phyloP scores from a whole-genome alignment of 30 jellyfish, hydroid and myxozoan genomes.

The Turritopsis dohrnii region DNA sequence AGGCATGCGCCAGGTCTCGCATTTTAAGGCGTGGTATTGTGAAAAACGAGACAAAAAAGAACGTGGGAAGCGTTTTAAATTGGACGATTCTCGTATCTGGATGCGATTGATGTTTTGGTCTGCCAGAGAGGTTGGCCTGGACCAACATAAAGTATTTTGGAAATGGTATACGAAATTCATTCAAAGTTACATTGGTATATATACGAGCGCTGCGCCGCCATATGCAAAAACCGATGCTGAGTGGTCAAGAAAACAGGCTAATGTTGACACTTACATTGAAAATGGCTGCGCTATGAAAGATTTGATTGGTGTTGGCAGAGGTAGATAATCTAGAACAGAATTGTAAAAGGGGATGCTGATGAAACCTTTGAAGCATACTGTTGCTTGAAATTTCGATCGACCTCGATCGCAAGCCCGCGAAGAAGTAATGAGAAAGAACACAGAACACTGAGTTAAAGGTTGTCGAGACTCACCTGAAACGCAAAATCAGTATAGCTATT shows the following conservation, averaged over 20 bases:
- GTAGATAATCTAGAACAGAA: too few relatives aligned
- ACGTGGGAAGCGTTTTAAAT: slow-evolving; percentile 18
- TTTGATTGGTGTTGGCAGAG: slow-evolving; percentile 14
- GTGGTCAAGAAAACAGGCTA: slow-evolving; percentile 10
- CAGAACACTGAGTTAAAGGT: too few relatives aligned
- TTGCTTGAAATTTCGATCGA: too few relatives aligned
- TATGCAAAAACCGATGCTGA: slow-evolving; percentile 4
- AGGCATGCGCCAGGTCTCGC: slow-evolving; percentile 20
- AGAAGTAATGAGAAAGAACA: too few relatives aligned
- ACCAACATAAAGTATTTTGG: slow-evolving; percentile 6
- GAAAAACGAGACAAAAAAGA: slow-evolving; percentile 8
- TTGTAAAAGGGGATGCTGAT: too few relatives aligned
- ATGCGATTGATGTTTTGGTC: slow-evolving; percentile 35
- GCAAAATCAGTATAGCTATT: too few relatives aligned
- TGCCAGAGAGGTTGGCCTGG: slow-evolving; percentile 23
- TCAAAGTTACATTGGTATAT: neutral
- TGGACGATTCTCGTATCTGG: slow-evolving; percentile 28
- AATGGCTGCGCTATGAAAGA: slow-evolving; percentile 14
- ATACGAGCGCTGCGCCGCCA: slow-evolving; percentile 20
- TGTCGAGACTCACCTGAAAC: too few relatives aligned
- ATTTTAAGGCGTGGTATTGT: slow-evolving; percentile 27
- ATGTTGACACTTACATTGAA: neutral
- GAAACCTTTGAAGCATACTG: too few relatives aligned
- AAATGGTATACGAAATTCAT: neutral
- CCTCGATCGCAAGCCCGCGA: too few relatives aligned